A percentile compares a stretch with the other conserved stretches of the same genome.
Evolutionary conservation across 2,113 vertebrate genomes (phyloP).

Genomic region (Myotis yumanensis): DNA sequence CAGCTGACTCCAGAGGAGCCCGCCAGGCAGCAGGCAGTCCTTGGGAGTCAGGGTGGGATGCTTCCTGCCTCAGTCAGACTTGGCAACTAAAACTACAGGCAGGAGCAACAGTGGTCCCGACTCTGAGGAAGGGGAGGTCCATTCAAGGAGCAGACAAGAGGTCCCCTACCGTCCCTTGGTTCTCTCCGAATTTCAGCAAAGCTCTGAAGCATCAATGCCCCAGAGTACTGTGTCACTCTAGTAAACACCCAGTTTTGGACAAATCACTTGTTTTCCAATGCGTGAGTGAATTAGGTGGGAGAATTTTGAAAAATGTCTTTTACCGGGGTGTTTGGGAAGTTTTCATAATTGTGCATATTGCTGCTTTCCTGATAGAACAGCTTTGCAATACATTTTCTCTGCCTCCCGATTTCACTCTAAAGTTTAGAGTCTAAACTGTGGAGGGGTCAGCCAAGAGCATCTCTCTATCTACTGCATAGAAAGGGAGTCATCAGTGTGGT

Average conservation of each 20-base stretch:
- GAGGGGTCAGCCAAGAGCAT: background rate
- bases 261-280: background rate
- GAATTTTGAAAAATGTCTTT: constrained; percentile 31
- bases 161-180: background rate
- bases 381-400: constrained; percentile 11
- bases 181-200: background rate
- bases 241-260: background rate
- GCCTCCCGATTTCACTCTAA: background rate
- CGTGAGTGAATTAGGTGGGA: background rate
- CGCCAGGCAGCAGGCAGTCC: background rate
- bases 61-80: background rate
- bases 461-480: background rate
- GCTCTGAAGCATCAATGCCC: background rate
- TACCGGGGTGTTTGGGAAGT: background rate
- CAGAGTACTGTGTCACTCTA: background rate
- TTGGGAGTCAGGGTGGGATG: background rate
- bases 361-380: background rate
- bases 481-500: background rate
- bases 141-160: background rate
- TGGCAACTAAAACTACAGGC: background rate
- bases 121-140: background rate
- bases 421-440: background rate
- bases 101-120: too few relatives aligned
- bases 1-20: background rate
- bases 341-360: background rate